Conservation (phyloP, 2,888 invertebrate species). For the Dendrolimus pini region DNA sequence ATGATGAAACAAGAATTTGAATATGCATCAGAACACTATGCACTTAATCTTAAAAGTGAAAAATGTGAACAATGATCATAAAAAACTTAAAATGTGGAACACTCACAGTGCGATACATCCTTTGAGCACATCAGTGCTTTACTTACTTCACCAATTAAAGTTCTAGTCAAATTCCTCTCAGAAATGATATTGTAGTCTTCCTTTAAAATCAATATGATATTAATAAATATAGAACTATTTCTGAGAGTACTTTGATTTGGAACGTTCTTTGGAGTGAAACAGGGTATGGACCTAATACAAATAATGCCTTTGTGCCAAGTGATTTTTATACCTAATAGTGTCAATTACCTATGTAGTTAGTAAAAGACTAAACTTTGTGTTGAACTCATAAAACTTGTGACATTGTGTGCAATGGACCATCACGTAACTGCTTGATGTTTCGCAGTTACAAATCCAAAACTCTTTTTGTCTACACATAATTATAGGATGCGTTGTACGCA, state of each 20-base stretch:
- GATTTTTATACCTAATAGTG: conserved; percentile 69
- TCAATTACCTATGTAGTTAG: conserved; percentile 70
- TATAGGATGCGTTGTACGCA: conserved; percentile 38
- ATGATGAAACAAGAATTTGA: conserved; percentile 66
- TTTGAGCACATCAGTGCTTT: conserved; percentile 29
- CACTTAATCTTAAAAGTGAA: conserved; percentile 70
- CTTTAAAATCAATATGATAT: conserved; percentile 37
- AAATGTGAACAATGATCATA: conserved; percentile 71
- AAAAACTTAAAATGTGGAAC: conserved; percentile 29
- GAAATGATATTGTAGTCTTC: conserved; percentile 56
- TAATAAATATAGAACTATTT: conserved; percentile 23
- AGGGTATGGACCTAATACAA: conserved; percentile 69
- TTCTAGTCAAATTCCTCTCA: conserved; percentile 70
- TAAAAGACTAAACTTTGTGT: conserved; percentile 58
- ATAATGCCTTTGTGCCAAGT: conserved; percentile 73
- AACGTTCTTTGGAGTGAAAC: conserved; percentile 58
- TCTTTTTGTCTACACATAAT: conserved; percentile 36
- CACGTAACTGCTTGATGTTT: conserved; percentile 34
- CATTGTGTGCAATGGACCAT: conserved; percentile 65
- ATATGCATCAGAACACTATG: conserved; percentile 59
- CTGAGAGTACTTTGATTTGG: conserved; percentile 68
- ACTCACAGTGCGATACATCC: conserved; percentile 38
- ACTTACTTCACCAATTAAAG: conserved; percentile 56
- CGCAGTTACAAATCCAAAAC: conserved; percentile 47
- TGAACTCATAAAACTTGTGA: conserved; percentile 56